Evolutionary conservation across 1,140 invertebrate genomes (phyloP).

Genomic region (Drosophila equinoxialis): DNA sequence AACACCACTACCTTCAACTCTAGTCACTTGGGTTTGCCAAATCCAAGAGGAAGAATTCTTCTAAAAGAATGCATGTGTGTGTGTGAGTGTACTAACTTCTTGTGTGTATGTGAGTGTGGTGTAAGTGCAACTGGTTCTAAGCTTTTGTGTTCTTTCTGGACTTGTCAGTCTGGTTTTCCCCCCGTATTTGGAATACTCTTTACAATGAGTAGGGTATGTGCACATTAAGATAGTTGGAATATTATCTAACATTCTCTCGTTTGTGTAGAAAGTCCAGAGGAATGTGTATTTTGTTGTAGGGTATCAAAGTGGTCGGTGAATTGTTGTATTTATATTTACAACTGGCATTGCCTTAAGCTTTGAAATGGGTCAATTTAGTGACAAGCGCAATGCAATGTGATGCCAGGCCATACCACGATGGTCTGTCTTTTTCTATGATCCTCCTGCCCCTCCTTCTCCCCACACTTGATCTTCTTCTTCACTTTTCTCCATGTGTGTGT

Average conservation of each 20-base stretch:
- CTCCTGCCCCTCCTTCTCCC: not conserved
- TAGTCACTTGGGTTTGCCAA: slow-evolving; percentile 2
- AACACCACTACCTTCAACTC: not conserved
- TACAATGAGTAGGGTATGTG: not conserved
- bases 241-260: not conserved
- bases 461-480: not conserved
- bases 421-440: slow-evolving; percentile 1
- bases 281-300: not conserved
- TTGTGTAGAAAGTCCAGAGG: too few species aligned
- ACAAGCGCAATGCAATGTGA: slow-evolving; percentile 44
- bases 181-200: slow-evolving; percentile 13
- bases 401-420: slow-evolving; percentile 12
- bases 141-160: slow-evolving; percentile 30
- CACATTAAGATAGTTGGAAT: not conserved
- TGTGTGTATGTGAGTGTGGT: not conserved
- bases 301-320: not conserved
- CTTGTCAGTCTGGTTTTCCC: slow-evolving; percentile 49
- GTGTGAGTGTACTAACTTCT: not conserved
- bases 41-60: slow-evolving; percentile 17
- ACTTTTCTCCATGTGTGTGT: not conserved
- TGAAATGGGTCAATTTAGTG: slow-evolving; percentile 64
- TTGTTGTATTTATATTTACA: slow-evolving; percentile 2
- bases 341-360: slow-evolving; percentile 44
- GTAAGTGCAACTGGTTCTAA: slow-evolving; percentile 50
- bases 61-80: slow-evolving; percentile 32